phyloP scores from a whole-genome alignment of 2,797 vertebrate species.

The Phataginus tricuspis region DNA sequence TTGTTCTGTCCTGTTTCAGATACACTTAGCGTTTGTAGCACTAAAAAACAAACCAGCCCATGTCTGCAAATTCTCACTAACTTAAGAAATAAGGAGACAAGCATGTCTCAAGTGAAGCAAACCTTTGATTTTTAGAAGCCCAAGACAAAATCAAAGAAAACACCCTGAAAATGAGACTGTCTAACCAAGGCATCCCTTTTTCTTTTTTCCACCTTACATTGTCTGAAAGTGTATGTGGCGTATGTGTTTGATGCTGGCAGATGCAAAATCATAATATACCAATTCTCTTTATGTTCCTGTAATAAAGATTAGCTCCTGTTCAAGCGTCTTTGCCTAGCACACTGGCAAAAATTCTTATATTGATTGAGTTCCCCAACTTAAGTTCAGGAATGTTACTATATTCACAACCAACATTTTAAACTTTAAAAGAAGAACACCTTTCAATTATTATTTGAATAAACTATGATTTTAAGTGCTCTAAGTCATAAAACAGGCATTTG shows the following conservation, averaged over 20 bases:
- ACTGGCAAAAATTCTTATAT: background rate
- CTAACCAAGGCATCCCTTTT: background rate
- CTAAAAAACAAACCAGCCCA: background rate
- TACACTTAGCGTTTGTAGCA: background rate
- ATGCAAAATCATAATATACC: background rate
- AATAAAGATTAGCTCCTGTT: background rate
- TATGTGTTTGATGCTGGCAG: background rate
- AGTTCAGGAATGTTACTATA: background rate
- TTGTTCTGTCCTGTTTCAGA: background rate
- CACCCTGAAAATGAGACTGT: background rate
- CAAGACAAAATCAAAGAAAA: slow-evolving; percentile 10
- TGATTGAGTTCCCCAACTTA: slow-evolving; percentile 20
- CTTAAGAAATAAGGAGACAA: slow-evolving; percentile 14
- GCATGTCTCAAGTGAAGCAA: background rate
- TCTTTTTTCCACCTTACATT: background rate
- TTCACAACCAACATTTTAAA: slow-evolving; percentile 13
- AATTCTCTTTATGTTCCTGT: background rate
- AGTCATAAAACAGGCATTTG: background rate
- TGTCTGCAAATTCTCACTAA: slow-evolving; percentile 40
- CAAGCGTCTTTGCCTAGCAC: slow-evolving; percentile 5
- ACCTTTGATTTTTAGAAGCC: background rate
- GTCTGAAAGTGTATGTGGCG: background rate
- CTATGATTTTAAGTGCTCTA: background rate
- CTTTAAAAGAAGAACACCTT: slow-evolving; percentile 17
- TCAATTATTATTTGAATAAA: slow-evolving; percentile 28